Evolutionary conservation across 2,888 invertebrate genomes (phyloP).

Genomic region (Eupsilia transversa): DNA sequence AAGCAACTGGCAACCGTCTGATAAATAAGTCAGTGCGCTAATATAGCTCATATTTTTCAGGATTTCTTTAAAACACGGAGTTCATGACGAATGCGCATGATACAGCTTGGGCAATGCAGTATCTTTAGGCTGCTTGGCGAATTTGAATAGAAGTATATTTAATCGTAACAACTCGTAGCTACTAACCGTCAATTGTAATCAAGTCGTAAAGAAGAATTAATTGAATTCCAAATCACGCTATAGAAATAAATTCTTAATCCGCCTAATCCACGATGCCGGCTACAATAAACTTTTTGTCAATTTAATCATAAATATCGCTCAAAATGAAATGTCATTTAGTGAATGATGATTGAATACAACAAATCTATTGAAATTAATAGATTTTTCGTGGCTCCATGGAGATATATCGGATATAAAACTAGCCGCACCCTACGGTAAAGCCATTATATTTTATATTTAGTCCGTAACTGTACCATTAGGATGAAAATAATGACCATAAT

Average conservation of each 20-base stretch:
- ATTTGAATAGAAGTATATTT: background rate
- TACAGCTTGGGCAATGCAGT: background rate
- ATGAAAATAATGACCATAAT: slow-evolving; percentile 63
- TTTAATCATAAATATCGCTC: slow-evolving; percentile 42
- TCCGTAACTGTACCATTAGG: slow-evolving; percentile 63
- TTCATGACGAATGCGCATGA: background rate
- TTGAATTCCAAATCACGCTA: slow-evolving; percentile 34
- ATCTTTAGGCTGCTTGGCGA: background rate
- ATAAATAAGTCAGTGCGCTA: background rate
- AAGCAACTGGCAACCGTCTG: background rate
- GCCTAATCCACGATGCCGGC: slow-evolving; percentile 32
- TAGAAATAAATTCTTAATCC: slow-evolving; percentile 43
- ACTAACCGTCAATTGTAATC: background rate
- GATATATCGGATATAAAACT: slow-evolving; percentile 53
- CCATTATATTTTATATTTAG: slow-evolving; percentile 60
- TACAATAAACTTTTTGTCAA: slow-evolving; percentile 41
- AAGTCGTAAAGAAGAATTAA: slow-evolving; percentile 27
- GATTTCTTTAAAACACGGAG: background rate
- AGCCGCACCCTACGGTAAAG: slow-evolving; percentile 45
- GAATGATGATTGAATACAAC: slow-evolving; percentile 54
- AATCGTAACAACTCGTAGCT: background rate
- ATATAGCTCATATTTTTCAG: background rate
- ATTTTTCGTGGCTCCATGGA: slow-evolving; percentile 34
- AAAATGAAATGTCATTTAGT: slow-evolving; percentile 40
- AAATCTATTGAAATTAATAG: slow-evolving; percentile 51